Conservation (phyloP, 2,888 invertebrate genomes). For the Volucella inflata region DNA sequence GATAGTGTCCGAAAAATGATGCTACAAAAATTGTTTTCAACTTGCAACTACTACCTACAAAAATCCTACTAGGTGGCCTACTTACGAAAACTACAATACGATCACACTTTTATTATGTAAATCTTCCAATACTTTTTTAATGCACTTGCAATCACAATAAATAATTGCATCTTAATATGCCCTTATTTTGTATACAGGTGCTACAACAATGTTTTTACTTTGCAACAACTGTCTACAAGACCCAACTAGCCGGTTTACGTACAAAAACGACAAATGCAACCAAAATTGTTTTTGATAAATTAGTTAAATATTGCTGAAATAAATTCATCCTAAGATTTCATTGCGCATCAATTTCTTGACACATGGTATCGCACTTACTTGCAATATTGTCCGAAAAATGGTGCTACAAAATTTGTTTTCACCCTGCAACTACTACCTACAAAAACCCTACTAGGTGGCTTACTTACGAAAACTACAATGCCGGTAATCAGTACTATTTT, state of each 20-base stretch:
- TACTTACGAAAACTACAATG: slow-evolving; percentile 45
- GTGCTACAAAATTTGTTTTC: rapidly evolving
- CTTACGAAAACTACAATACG: slow-evolving; percentile 40
- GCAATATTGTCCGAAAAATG: no score
- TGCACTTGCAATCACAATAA: background rate
- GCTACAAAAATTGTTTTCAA: no score
- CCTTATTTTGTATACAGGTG: background rate
- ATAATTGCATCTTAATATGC: no score
- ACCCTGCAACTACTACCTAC: slow-evolving; percentile 27
- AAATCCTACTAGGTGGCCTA: slow-evolving; percentile 53
- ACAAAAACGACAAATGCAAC: slow-evolving; percentile 19
- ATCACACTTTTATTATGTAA: no score
- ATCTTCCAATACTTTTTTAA: background rate
- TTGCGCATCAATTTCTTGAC: no score
- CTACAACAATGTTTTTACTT: slow-evolving; percentile 24
- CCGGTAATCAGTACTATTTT: background rate
- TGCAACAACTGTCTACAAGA: slow-evolving; percentile 39
- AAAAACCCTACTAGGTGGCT: slow-evolving; percentile 43
- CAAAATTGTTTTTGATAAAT: no score
- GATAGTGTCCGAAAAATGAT: no score
- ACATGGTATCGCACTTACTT: no score
- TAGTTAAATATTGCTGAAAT: no score
- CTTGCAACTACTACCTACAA: no score
- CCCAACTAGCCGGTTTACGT: slow-evolving; percentile 45
- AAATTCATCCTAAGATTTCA: no score